Evolutionary conservation across 2,888 invertebrate species (phyloP), one percentile per base, ranked within the genome.

Genomic region (Cephus spinipes): DNA sequence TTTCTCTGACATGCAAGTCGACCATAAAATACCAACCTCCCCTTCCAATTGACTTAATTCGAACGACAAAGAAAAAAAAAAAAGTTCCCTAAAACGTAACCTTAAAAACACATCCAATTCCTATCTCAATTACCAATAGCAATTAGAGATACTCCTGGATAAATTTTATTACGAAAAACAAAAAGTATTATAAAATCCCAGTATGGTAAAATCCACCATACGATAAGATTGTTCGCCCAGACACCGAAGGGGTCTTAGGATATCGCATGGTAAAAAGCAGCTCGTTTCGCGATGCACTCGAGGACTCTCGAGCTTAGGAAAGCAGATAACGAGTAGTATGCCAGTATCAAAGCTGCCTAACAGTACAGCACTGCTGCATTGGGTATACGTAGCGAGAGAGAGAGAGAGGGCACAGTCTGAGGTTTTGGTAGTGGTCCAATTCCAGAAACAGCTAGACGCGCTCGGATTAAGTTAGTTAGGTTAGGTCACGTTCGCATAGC

Each of bases 391-490:
- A 31, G 30, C 1, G 1, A 34, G 33, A 34, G 69, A 12, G 69
- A 11, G 69, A 30, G 69, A 32, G 11, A 30, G 0, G 15, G 71
- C 1, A n/a, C 31, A 71, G 71, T 30, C 31, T 11, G 31, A 30
- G 32, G 30, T 71, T 32, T 71, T 32, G 31, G 71, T 71, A 71
- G 71, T 71, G 40, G 40, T 40, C 40, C 40, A 40, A 40, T 40
- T 40, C 23, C 9, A 1, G 40, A 40, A 23, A 40, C 40, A 40
- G 40, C 40, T 71, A 71, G 71, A 32, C 32, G 31, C 31, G 71
- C 12, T 30, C 31, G 32, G 71, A 32, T 71, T 30, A 71, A 71
- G 32, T 71, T 71, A 30, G 71, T 71, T 71, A 71, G 71, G 71
- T 32, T 71, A 31, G 32, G 31, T 71, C 32, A 71, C 32, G 31